Evolutionary conservation across 2,888 invertebrate species (phyloP).

Genomic region (Parnassius glacialis): DNA sequence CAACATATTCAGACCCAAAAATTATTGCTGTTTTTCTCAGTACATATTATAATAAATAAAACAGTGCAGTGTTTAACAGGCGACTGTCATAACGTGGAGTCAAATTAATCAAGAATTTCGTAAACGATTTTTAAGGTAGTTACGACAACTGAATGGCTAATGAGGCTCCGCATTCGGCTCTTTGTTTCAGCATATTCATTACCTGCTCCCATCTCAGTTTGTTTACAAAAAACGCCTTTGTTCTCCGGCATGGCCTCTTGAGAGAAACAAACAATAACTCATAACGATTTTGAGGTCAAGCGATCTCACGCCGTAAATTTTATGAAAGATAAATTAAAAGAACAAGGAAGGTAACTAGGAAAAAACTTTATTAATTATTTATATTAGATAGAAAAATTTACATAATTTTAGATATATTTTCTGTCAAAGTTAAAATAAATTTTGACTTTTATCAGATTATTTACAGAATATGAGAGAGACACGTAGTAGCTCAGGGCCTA

Average conservation of each 20-base stretch:
- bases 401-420: too few species aligned
- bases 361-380: conserved; percentile 37
- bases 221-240: conserved; percentile 63
- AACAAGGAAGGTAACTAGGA: conserved; percentile 55
- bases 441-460: too few species aligned
- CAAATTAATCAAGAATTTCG: conserved; percentile 68
- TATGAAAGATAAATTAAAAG: conserved; percentile 55
- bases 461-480: too few species aligned
- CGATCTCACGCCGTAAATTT: conserved; percentile 54
- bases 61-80: conserved; percentile 23
- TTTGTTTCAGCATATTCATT: conserved; percentile 77
- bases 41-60: too few species aligned
- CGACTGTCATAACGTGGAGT: conserved; percentile 27
- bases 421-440: too few species aligned
- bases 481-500: too few species aligned
- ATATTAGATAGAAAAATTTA: not conserved
- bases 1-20: too few species aligned
- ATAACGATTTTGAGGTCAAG: conserved; percentile 70
- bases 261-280: conserved; percentile 66
- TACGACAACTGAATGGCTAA: conserved; percentile 69
- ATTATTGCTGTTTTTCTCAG: too few species aligned
- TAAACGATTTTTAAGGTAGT: conserved; percentile 71
- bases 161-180: conserved; percentile 62
- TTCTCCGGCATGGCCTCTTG: conserved; percentile 51
- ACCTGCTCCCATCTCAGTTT: conserved; percentile 62